These are phyloP conservation scores for Gallinago paraguaiae DNA, from an alignment of 2,113 vertebrate genomes.

Conservation along the genomic window DNA sequence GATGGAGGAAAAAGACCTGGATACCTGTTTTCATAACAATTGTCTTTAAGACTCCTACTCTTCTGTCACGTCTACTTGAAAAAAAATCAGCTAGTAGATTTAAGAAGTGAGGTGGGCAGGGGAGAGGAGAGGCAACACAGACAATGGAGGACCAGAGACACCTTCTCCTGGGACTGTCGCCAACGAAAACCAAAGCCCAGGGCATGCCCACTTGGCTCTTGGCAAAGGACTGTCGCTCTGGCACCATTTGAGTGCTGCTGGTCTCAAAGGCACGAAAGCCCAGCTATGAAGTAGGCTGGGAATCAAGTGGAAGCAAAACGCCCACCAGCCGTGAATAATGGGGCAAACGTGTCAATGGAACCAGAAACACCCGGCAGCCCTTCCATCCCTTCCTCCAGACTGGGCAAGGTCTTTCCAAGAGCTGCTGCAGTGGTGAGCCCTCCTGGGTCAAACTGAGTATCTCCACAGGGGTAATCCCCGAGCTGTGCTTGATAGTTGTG, in stretches of 20 bases:
- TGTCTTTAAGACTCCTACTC: background rate
- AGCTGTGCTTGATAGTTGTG: background rate
- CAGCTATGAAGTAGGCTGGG: slow-evolving; percentile 10
- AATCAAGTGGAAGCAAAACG: slow-evolving; percentile 45
- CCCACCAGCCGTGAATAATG: slow-evolving; percentile 22
- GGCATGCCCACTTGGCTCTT: slow-evolving; percentile 20
- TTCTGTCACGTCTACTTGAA: background rate
- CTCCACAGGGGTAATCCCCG: background rate
- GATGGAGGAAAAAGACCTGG: background rate
- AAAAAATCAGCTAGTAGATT: background rate
- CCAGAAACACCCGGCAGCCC: background rate
- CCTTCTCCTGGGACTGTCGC: background rate
- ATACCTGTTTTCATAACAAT: background rate
- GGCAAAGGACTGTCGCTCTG: background rate
- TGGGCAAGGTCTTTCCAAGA: background rate
- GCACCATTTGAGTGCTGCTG: slow-evolving; percentile 34
- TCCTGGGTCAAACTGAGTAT: background rate
- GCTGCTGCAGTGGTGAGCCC: background rate
- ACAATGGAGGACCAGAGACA: background rate
- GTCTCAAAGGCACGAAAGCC: slow-evolving; percentile 24
- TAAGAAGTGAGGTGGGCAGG: background rate
- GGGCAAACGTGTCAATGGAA: slow-evolving; percentile 19
- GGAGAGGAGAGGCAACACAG: background rate
- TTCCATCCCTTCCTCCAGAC: background rate
- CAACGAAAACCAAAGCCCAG: background rate